Conservation (phyloP, 1,140 invertebrate species). For the Tetraneura akinire region DNA sequence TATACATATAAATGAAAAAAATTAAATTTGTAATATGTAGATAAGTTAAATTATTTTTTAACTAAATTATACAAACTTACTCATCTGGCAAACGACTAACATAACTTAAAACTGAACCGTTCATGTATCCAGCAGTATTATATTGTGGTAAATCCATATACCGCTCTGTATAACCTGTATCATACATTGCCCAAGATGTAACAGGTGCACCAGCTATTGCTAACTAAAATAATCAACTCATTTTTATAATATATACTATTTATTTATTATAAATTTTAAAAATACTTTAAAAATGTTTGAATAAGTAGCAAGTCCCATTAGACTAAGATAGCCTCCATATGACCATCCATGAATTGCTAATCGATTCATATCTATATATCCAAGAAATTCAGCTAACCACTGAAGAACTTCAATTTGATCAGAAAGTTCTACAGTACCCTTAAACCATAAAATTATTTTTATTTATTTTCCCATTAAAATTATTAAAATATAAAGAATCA, state of each 20-base stretch:
- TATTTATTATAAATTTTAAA: neutral
- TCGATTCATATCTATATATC: conserved; percentile 87
- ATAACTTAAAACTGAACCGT: conserved; percentile 76
- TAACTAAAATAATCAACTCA: conserved; percentile 60
- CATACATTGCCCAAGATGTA: conserved; percentile 91
- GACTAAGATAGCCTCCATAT: conserved; percentile 88
- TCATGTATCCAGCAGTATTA: conserved; percentile 77
- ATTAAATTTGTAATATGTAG: too few species aligned
- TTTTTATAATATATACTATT: conserved; percentile 30
- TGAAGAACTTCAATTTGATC: conserved; percentile 95
- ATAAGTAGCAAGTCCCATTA: conserved; percentile 82
- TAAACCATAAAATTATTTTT: conserved; percentile 48
- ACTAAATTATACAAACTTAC: conserved; percentile 62
- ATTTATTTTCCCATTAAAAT: conserved; percentile 1
- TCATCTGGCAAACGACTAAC: conserved; percentile 88
- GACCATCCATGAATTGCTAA: conserved; percentile 98
- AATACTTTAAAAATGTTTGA: conserved; percentile 79
- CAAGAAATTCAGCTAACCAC: conserved; percentile 79
- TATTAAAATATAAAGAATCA: conserved; percentile 30
- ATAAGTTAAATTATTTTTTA: too few species aligned
- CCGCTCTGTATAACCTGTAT: conserved; percentile 95
- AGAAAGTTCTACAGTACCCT: conserved; percentile 90
- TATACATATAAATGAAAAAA: neutral
- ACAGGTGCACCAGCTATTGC: conserved; percentile 96
- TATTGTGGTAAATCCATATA: conserved; percentile 92